Percentiles rank a stretch among this genome's conserved stretches.
phyloP scores from a whole-genome alignment of 2,797 vertebrate species.

The Coregonus sp. region DNA sequence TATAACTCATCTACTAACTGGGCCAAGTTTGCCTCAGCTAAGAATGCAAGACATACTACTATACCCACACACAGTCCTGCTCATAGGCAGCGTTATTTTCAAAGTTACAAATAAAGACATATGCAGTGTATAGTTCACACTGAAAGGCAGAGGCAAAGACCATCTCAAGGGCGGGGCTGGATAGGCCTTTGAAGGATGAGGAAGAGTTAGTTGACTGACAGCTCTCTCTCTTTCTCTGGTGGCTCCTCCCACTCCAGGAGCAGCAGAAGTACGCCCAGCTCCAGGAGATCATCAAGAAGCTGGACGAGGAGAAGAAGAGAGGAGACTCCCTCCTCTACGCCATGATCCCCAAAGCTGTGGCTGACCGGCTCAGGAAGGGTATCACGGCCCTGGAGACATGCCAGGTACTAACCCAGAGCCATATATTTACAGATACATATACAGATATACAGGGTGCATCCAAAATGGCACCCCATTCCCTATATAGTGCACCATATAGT shows the following conservation, averaged over 20 bases:
- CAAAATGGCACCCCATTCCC: no score
- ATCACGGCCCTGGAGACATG: constrained; percentile 78
- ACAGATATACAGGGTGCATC: not conserved
- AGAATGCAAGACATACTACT: not conserved
- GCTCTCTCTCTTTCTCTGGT: not conserved
- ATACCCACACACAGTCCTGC: not conserved
- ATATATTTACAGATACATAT: not conserved
- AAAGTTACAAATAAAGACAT: not conserved
- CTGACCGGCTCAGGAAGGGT: constrained; percentile 76
- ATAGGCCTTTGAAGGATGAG: no score
- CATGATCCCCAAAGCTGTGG: constrained; percentile 79
- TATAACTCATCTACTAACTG: not conserved
- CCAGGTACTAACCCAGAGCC: constrained; percentile 61
- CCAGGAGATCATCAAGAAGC: constrained; percentile 78
- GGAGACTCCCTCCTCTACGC: constrained; percentile 76
- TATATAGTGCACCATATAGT: no score
- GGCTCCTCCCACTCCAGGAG: constrained; percentile 55
- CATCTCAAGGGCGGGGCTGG: no score
- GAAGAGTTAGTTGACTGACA: not conserved
- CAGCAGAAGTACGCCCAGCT: constrained; percentile 79
- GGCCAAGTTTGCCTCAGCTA: not conserved
- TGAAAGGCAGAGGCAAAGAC: no score
- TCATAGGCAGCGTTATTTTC: not conserved
- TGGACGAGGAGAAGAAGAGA: constrained; percentile 78
- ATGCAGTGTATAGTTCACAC: no score